phyloP scores from a whole-genome alignment of 2,113 vertebrate species.

The Tetraodon nigroviridis region DNA sequence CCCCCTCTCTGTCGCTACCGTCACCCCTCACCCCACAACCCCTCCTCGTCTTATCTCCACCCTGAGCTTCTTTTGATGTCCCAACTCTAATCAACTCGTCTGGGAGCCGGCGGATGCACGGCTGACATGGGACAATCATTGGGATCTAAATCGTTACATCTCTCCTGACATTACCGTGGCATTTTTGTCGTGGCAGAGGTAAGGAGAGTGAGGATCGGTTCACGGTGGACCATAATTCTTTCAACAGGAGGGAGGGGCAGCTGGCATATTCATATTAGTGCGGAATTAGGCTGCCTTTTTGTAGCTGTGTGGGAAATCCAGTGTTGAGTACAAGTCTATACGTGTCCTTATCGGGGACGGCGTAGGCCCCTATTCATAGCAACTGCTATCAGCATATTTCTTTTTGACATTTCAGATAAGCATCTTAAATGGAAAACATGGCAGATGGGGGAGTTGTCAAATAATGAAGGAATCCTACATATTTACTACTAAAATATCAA shows the following conservation, averaged over 20 bases:
- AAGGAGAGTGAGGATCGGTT: constrained; percentile 61
- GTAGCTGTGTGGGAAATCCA: constrained; percentile 66
- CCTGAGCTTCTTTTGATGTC: constrained; percentile 70
- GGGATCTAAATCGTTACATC: constrained; percentile 77
- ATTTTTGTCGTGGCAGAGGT: constrained; percentile 76
- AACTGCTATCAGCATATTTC: constrained; percentile 71
- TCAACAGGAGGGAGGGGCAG: constrained; percentile 18
- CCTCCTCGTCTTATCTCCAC: constrained; percentile 46
- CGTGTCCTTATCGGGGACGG: constrained; percentile 64
- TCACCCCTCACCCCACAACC: constrained; percentile 6
- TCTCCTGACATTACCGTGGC: constrained; percentile 79
- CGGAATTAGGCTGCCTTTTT: constrained; percentile 63
- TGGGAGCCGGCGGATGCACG: constrained; percentile 50
- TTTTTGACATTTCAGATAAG: constrained; percentile 77
- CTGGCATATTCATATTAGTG: constrained; percentile 74
- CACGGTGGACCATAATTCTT: constrained; percentile 63
- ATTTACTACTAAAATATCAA: constrained; percentile 69
- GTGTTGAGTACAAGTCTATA: constrained; percentile 51
- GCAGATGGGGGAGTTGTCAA: constrained; percentile 60
- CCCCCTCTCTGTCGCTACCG: constrained; percentile 12
- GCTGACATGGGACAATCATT: constrained; percentile 69
- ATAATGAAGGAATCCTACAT: constrained; percentile 64
- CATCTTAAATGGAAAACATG: constrained; percentile 67
- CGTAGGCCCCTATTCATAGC: constrained; percentile 63
- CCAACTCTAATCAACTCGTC: constrained; percentile 69